Percentiles rank a stretch among this genome's conserved stretches.
Evolutionary conservation across 2,888 invertebrate species (phyloP).

Genomic region (Temnothorax rugatulus): DNA sequence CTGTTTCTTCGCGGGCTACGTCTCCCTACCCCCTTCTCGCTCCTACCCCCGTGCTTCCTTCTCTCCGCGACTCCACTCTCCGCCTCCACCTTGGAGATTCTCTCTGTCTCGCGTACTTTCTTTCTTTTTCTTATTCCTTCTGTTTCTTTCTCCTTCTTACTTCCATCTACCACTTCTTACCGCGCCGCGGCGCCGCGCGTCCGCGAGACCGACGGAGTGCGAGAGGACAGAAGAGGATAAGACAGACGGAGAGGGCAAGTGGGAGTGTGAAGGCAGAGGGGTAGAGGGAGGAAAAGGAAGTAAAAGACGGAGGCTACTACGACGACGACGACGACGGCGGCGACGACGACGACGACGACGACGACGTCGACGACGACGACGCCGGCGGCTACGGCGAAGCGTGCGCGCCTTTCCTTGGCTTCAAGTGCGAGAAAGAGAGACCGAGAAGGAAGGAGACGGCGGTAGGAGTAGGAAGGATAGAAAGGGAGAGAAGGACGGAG

Average conservation of each 20-base stretch:
- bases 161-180: conserved; percentile 50
- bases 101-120: conserved; percentile 53
- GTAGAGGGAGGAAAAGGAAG: conserved; percentile 76
- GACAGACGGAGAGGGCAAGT: conserved; percentile 27
- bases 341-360: conserved; percentile 74
- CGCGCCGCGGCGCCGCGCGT: conserved; percentile 48
- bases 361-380: conserved; percentile 76
- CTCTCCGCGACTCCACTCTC: conserved; percentile 57
- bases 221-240: conserved; percentile 10
- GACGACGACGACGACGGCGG: conserved; percentile 70
- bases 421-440: conserved; percentile 71
- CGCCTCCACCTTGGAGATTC: conserved; percentile 60
- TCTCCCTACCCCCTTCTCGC: conserved; percentile 37
- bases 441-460: conserved; percentile 64
- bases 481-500: conserved; percentile 73
- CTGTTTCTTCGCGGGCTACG: conserved; percentile 83
- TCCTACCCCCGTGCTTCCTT: conserved; percentile 25
- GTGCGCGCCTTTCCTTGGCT: conserved; percentile 85
- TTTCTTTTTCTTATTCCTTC: conserved; percentile 66
- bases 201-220: conserved; percentile 30
- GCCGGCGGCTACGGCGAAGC: conserved; percentile 84
- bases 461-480: conserved; percentile 52
- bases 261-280: conserved; percentile 25
- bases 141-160: conserved; percentile 61
- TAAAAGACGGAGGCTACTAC: conserved; percentile 78